phyloP scores from a whole-genome alignment of 2,113 vertebrate genomes.

The Arizona elegans region DNA sequence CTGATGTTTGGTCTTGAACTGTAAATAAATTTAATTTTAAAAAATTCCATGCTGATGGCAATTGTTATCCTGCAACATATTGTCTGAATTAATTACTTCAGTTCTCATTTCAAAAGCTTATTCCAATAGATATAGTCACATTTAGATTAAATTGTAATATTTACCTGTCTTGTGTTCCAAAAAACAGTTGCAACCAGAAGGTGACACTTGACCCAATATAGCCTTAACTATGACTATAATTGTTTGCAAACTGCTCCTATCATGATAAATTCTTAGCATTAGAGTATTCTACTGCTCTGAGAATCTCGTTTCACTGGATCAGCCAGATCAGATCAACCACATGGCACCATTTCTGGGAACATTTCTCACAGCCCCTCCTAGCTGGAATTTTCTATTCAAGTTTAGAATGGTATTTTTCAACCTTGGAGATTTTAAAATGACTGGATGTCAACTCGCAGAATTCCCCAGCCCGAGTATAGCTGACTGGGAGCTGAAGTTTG shows the following conservation, averaged over 20 bases:
- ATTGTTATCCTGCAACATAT: background rate
- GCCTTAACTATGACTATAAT: background rate
- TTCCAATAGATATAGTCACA: background rate
- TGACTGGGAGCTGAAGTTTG: background rate
- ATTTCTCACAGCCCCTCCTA: background rate
- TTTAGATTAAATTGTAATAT: background rate
- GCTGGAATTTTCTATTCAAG: background rate
- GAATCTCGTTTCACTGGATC: background rate
- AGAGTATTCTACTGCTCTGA: background rate
- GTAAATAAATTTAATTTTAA: background rate
- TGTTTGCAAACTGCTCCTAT: background rate
- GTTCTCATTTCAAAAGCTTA: constrained; percentile 14
- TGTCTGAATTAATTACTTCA: constrained; percentile 9
- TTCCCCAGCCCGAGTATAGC: background rate
- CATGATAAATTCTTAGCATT: background rate
- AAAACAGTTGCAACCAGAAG: background rate
- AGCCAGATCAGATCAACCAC: background rate
- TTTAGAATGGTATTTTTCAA: background rate
- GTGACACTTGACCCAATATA: background rate
- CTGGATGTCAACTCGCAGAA: background rate
- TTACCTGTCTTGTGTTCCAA: background rate
- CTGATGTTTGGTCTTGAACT: background rate
- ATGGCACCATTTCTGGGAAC: background rate
- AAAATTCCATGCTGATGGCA: background rate
- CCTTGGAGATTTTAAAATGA: background rate